These are phyloP conservation scores for Lagopus leucura DNA, from an alignment of 2,113 vertebrate genomes.

Conservation along the genomic window DNA sequence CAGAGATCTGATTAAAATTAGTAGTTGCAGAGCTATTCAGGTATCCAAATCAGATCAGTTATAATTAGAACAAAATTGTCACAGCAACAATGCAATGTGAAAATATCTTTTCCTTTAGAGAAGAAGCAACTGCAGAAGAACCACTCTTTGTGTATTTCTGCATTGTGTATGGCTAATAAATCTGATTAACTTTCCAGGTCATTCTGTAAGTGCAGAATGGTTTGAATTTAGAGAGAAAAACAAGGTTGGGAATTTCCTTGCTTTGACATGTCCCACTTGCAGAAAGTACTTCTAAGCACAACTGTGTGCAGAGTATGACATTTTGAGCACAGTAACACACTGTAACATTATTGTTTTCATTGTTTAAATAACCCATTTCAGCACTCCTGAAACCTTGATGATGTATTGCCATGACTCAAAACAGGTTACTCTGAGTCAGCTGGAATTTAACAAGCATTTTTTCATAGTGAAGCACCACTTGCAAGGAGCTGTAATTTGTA, in stretches of 20 bases:
- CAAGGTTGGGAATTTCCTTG: background rate
- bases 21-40: slow-evolving; percentile 9
- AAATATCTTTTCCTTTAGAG: background rate
- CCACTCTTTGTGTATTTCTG: background rate
- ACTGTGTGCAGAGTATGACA: background rate
- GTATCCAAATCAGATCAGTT: background rate
- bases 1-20: slow-evolving; percentile 5
- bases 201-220: background rate
- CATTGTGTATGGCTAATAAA: background rate
- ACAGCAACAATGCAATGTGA: background rate
- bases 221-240: background rate
- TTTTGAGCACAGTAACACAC: background rate
- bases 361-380: background rate
- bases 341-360: background rate
- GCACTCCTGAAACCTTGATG: background rate
- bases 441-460: background rate
- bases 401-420: background rate
- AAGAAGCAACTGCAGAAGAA: slow-evolving; percentile 11
- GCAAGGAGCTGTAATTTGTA: background rate
- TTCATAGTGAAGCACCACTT: background rate
- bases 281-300: background rate
- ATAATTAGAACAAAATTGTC: slow-evolving; percentile 29
- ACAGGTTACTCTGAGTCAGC: background rate
- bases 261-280: background rate
- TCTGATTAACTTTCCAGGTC: background rate